A percentile compares a stretch with the other conserved stretches of the same genome.
Conservation (phyloP, 1,140 invertebrate species). For the Diploscapter pachys region DNA sequence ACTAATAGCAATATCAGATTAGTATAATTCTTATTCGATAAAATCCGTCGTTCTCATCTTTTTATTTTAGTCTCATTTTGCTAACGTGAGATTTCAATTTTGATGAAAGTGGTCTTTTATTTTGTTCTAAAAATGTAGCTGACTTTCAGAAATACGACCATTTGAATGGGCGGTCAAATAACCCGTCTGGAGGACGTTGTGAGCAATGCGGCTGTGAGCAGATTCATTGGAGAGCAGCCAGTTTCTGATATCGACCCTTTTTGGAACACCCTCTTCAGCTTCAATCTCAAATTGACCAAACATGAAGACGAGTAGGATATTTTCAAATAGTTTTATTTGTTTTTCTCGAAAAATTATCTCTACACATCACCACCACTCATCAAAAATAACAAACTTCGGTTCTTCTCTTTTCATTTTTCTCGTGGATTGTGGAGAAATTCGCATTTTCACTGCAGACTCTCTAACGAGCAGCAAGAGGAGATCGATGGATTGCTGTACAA, state of each 20-base stretch:
- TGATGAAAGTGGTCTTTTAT: no score
- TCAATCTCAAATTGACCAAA: slow-evolving; percentile 70
- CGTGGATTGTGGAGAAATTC: no score
- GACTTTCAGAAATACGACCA: not conserved
- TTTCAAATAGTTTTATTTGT: slow-evolving; percentile 2
- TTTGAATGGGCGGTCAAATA: slow-evolving; percentile 30
- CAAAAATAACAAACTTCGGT: no score
- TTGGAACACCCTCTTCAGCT: slow-evolving; percentile 87
- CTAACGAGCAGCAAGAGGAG: slow-evolving; percentile 73
- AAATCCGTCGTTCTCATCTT: no score
- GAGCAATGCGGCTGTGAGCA: slow-evolving; percentile 25
- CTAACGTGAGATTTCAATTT: no score
- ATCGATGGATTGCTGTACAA: slow-evolving; percentile 72
- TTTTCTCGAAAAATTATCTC: slow-evolving; percentile 70
- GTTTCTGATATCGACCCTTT: slow-evolving; percentile 84
- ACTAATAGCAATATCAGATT: no score
- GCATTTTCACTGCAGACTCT: no score
- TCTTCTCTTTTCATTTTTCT: no score
- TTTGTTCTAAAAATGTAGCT: no score
- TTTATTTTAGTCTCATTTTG: no score
- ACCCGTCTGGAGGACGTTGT: slow-evolving; percentile 15
- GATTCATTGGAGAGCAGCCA: slow-evolving; percentile 46
- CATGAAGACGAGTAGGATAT: slow-evolving; percentile 38
- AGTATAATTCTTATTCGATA: no score
- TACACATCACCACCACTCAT: no score